A percentile compares a stretch with the other conserved stretches of the same genome.
phyloP scores from a whole-genome alignment of 2,888 invertebrate genomes.

The Agrilus cyanescens region DNA sequence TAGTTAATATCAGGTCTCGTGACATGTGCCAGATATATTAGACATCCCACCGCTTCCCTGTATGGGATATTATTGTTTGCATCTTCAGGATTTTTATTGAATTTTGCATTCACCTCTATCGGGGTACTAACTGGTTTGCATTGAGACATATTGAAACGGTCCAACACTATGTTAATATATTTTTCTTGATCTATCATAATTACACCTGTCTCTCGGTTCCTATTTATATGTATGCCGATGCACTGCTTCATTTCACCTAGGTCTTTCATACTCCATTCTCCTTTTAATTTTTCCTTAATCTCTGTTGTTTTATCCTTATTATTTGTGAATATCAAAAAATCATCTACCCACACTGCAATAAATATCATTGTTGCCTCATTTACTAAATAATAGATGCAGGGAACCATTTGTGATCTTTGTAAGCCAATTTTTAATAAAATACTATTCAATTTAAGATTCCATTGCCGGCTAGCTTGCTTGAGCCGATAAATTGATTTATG shows the following conservation, averaged over 20 bases:
- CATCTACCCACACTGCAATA: constrained; percentile 1
- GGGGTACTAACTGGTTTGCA: constrained; percentile 16
- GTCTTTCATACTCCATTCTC: too few relatives aligned
- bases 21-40: constrained; percentile 13
- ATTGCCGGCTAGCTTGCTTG: background rate
- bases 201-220: too few relatives aligned
- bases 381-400: background rate
- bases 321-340: constrained; percentile 1
- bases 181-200: constrained; percentile 11
- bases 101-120: constrained; percentile 7
- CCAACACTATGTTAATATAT: constrained; percentile 7
- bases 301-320: background rate
- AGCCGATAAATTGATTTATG: background rate
- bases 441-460: background rate
- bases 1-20: constrained; percentile 14
- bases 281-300: background rate
- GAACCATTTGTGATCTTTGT: background rate
- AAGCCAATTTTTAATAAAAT: background rate
- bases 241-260: too few relatives aligned
- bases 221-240: too few relatives aligned
- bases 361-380: background rate
- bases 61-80: constrained; percentile 8
- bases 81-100: constrained; percentile 2
- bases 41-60: constrained; percentile 13
- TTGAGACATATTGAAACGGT: constrained; percentile 14